Percentiles rank a stretch among this genome's conserved stretches.
Conservation (phyloP, 1,140 invertebrate genomes). For the Magallana gigas region DNA sequence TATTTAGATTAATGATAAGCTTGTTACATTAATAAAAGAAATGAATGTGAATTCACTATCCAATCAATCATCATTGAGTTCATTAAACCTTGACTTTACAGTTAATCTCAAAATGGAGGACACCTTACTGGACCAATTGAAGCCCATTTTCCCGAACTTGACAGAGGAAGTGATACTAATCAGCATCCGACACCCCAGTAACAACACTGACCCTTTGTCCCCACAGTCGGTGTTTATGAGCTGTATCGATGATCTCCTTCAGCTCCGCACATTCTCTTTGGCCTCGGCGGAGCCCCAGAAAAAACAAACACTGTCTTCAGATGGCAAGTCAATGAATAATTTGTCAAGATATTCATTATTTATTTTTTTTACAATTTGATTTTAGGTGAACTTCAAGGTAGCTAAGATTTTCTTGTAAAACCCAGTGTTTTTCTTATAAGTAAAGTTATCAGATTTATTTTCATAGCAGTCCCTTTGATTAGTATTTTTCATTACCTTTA, state of each 20-base stretch:
- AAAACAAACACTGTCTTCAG: not conserved
- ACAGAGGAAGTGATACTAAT: slow-evolving; percentile 44
- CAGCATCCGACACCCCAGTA: slow-evolving; percentile 55
- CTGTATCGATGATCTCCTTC: slow-evolving; percentile 56
- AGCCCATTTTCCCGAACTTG: slow-evolving; percentile 55
- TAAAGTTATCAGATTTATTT: too few species aligned
- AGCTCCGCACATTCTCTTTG: slow-evolving; percentile 50
- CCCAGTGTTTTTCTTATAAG: too few species aligned
- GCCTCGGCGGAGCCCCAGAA: not conserved
- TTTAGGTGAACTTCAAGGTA: too few species aligned
- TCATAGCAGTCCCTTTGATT: too few species aligned
- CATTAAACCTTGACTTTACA: not conserved
- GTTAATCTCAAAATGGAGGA: slow-evolving; percentile 43
- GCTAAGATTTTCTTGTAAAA: too few species aligned
- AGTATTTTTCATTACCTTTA: too few species aligned
- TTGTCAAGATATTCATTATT: too few species aligned
- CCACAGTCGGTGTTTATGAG: slow-evolving; percentile 22
- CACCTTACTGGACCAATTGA: slow-evolving; percentile 36
- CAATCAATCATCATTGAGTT: too few species aligned
- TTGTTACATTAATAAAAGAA: too few species aligned
- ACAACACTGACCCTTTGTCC: slow-evolving; percentile 24
- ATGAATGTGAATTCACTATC: too few species aligned
- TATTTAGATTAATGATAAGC: too few species aligned
- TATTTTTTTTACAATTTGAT: too few species aligned
- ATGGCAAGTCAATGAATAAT: not conserved